Conservation (phyloP, 1,140 invertebrate genomes). For the Drosophila kohkoa region DNA sequence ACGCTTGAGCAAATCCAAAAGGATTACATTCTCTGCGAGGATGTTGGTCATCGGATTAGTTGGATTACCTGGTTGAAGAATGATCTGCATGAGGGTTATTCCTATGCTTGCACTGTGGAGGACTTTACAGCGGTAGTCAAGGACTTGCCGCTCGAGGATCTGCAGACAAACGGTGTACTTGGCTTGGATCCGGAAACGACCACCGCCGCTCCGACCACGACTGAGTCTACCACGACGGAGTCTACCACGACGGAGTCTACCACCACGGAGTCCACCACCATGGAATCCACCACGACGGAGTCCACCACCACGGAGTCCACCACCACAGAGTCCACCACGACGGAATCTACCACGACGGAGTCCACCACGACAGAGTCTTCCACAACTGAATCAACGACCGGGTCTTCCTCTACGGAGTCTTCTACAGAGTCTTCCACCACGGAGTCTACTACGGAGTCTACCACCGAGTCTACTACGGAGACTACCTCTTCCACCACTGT, state of each 20-base stretch:
- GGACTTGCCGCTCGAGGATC: conserved; percentile 75
- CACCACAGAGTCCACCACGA: not conserved
- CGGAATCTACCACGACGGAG: not conserved
- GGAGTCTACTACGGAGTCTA: not conserved
- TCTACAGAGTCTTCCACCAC: not conserved
- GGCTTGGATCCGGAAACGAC: conserved; percentile 61
- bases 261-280: not conserved
- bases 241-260: not conserved
- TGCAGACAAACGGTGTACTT: conserved; percentile 70
- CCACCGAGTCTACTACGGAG: conserved; percentile 3
- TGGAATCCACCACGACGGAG: not conserved
- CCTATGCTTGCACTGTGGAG: conserved; percentile 88
- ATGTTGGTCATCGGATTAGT: conserved; percentile 85
- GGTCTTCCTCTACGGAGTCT: not conserved
- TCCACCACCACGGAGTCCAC: conserved; percentile 5
- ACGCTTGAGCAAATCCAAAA: conserved; percentile 68
- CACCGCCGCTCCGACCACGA: conserved; percentile 16
- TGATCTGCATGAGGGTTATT: conserved; percentile 87
- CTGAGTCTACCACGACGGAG: not conserved
- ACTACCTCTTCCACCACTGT: not conserved
- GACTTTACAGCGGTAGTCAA: conserved; percentile 86
- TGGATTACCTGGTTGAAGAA: conserved; percentile 86
- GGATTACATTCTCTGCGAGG: conserved; percentile 85
- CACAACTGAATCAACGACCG: not conserved
- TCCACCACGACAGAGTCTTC: not conserved